Evolutionary conservation across 2,888 invertebrate species (phyloP).

Genomic region (Abrostola triplasia): DNA sequence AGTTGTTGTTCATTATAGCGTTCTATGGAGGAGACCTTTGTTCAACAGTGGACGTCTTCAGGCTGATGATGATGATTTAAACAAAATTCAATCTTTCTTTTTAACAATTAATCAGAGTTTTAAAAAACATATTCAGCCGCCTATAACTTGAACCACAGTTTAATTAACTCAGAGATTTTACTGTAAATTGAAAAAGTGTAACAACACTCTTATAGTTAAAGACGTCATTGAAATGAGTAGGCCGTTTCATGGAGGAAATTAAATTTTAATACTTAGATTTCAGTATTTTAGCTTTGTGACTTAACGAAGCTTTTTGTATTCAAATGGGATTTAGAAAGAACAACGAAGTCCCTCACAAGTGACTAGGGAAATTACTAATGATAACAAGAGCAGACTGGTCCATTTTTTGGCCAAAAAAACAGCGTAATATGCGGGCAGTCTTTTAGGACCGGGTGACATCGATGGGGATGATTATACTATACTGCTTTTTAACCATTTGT

Average conservation of each 20-base stretch:
- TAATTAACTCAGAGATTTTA: constrained; percentile 65
- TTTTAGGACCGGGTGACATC: too few species aligned
- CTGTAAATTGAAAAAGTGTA: constrained; percentile 70
- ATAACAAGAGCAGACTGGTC: too few species aligned
- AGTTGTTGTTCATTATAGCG: too few species aligned
- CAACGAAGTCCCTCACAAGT: not conserved
- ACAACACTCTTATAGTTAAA: constrained; percentile 43
- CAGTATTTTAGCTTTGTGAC: constrained; percentile 12
- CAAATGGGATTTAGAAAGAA: not conserved
- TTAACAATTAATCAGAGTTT: constrained; percentile 6
- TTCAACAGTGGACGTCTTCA: too few species aligned
- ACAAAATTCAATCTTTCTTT: not conserved
- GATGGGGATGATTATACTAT: too few species aligned
- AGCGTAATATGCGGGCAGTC: too few species aligned
- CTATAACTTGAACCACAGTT: constrained; percentile 42
- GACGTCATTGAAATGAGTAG: constrained; percentile 37
- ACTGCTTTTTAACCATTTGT: too few species aligned
- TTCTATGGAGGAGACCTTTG: too few species aligned
- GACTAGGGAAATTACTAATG: not conserved
- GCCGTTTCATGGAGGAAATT: constrained; percentile 56
- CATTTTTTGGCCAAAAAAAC: too few species aligned
- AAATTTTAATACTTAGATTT: constrained; percentile 52
- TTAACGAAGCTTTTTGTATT: constrained; percentile 11
- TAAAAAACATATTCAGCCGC: constrained; percentile 15
- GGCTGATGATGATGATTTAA: too few species aligned